Conservation (phyloP, 1,140 invertebrate genomes). For the Caenorhabditis briggsae region DNA sequence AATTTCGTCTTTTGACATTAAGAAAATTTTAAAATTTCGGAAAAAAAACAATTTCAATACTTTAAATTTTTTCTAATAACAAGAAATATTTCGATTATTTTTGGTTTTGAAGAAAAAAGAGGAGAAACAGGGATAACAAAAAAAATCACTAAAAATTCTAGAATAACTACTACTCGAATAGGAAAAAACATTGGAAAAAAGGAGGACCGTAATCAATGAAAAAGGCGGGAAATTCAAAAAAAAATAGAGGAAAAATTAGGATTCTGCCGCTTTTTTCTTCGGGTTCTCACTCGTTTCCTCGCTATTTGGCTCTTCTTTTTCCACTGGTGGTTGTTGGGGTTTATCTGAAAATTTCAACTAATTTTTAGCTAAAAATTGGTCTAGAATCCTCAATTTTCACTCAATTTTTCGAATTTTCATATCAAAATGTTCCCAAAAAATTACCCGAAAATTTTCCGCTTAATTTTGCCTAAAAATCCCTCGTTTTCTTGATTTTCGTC, state of each 20-base stretch:
- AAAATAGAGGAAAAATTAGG: conserved; percentile 71
- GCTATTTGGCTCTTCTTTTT: conserved; percentile 68
- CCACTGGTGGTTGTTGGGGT: conserved; percentile 67
- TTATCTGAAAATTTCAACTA: conserved; percentile 8
- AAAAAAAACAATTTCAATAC: too few relatives aligned
- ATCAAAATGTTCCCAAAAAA: conserved; percentile 55
- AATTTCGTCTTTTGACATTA: too few relatives aligned
- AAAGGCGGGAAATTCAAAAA: neutral
- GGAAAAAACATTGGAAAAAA: neutral
- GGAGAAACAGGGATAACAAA: too few relatives aligned
- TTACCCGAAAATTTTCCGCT: conserved; percentile 45
- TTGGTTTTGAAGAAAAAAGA: too few relatives aligned
- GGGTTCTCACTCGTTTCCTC: conserved; percentile 62
- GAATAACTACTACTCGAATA: too few relatives aligned
- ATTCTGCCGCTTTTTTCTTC: conserved; percentile 73
- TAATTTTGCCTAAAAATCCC: conserved; percentile 45
- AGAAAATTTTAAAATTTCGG: too few relatives aligned
- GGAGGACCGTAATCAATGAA: conserved; percentile 3
- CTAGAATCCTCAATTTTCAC: neutral
- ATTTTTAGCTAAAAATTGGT: neutral
- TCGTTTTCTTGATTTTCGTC: conserved; percentile 66
- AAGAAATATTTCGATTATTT: too few relatives aligned
- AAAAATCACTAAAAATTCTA: neutral
- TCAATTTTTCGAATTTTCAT: neutral
- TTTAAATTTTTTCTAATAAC: too few relatives aligned